Evolutionary conservation across 2,888 invertebrate genomes (phyloP), one percentile per base, ranked within the genome.

Genomic region (Acrobasis repandana): DNA sequence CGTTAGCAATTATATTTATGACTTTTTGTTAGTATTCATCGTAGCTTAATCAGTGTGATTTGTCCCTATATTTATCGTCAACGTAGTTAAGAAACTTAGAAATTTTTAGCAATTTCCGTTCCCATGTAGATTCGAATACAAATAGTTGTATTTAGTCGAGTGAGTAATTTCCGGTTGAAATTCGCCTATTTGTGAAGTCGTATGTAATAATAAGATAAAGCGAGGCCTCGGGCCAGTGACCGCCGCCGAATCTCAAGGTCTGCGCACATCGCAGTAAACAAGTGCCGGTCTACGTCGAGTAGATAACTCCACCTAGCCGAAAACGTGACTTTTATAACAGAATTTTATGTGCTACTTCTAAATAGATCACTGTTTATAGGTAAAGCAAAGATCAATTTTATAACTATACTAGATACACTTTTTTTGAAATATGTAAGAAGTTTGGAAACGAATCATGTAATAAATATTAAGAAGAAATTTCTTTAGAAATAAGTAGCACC

Each of bases 161-260:
- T 79, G 75, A 76, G 68, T 79, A 79, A 78, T 81, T 77, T 79
- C 79, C 79, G 78, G 74, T 70, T 74, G 75, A 77, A 78, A 72
- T 76, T 76, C 70, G 71, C 71, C 70, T 70, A 76, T 77, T 77
- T 74, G 75, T 75, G 71, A 76, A 70, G 68, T 71, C 66, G 70
- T 73, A 71, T 71, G 77, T 83, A 80, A 82, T 83, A 82, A 82
- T 80, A 84, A 80, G 77, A 82, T 77, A 70, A 78, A 71, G 76
- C 74, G 81, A 76, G 82, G 75, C 77, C 77, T 72, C 80, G 83
- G 89, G 91, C 82, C 90, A 90, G 72, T 90, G 91, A 90, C 91
- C 91, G 89, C 77, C 67, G 88, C 86, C 90, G 80, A 92, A 91
- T 89, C 81, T 90, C 91, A 92, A 92, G 91, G 91, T 86, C 90